These are phyloP conservation scores for Lithophane semibrunnea DNA, from an alignment of 2,888 invertebrate genomes.

Conservation along the genomic window DNA sequence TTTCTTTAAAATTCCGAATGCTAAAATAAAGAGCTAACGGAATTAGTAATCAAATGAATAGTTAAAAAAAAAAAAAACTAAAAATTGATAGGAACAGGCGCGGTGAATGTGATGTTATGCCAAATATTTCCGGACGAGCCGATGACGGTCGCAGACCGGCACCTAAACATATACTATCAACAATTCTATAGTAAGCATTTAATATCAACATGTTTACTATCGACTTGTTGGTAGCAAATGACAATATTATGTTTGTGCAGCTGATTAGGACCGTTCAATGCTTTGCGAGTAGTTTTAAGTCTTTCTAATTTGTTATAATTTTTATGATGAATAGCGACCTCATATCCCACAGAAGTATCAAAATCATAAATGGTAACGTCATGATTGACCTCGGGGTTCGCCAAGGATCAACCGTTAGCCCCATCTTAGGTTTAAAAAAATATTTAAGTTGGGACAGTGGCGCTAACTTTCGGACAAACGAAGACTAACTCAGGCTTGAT, in stretches of 20 bases:
- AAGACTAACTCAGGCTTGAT: neutral
- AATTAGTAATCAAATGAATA: neutral
- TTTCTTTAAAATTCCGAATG: neutral
- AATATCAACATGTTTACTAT: constrained; percentile 16
- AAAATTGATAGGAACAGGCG: constrained; percentile 26
- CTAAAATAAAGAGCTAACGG: neutral
- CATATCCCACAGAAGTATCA: neutral
- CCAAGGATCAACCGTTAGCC: constrained; percentile 4
- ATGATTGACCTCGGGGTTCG: neutral
- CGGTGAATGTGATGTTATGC: constrained; percentile 44
- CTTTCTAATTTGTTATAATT: neutral
- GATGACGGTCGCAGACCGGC: constrained; percentile 4
- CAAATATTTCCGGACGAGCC: constrained; percentile 63
- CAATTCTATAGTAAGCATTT: constrained; percentile 7
- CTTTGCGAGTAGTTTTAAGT: neutral
- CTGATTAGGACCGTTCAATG: constrained; percentile 7
- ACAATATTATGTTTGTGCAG: constrained; percentile 25
- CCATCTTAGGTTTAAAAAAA: neutral
- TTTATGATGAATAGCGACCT: neutral
- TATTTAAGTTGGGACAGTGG: neutral
- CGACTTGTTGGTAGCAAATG: constrained; percentile 5
- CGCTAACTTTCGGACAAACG: neutral
- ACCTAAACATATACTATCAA: constrained; percentile 18
- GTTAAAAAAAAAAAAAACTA: constrained; percentile 31
- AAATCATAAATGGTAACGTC: neutral